Conservation (phyloP, 2,888 invertebrate genomes). For the Harpalus rufipes region DNA sequence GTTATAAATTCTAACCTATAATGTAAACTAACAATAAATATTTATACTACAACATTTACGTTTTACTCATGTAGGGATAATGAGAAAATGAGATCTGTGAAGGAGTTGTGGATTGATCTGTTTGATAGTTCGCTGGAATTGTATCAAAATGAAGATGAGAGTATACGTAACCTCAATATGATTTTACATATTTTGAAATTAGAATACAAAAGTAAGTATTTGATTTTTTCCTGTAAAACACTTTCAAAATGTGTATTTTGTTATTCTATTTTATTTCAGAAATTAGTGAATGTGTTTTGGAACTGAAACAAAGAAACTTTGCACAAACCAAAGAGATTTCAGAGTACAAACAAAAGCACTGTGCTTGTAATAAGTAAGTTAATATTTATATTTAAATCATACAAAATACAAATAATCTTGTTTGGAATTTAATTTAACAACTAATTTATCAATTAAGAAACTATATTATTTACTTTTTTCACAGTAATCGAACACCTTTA, state of each 20-base stretch:
- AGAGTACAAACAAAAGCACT: constrained; percentile 9
- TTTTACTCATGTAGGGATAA: constrained; percentile 50
- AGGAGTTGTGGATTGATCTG: constrained; percentile 56
- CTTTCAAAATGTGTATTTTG: not conserved
- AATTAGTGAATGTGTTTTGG: constrained; percentile 28
- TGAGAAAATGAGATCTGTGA: constrained; percentile 58
- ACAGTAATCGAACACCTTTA: constrained; percentile 28
- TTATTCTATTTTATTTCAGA: constrained; percentile 38
- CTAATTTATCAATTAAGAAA: too few relatives aligned
- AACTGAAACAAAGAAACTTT: constrained; percentile 34
- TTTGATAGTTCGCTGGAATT: constrained; percentile 59
- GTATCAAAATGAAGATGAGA: constrained; percentile 49
- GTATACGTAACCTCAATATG: constrained; percentile 56
- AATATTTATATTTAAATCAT: not conserved
- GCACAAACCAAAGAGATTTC: constrained; percentile 42
- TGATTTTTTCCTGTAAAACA: not conserved
- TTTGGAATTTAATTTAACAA: too few relatives aligned
- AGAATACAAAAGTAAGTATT: constrained; percentile 70
- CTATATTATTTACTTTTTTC: constrained; percentile 25
- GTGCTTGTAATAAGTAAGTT: constrained; percentile 34
- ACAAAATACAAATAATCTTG: too few relatives aligned
- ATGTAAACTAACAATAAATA: constrained; percentile 64
- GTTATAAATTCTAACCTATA: constrained; percentile 60
- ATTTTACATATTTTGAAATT: constrained; percentile 71
- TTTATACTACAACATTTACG: constrained; percentile 59